phyloP scores from a whole-genome alignment of 2,113 vertebrate genomes.

The Bubo scandiacus region DNA sequence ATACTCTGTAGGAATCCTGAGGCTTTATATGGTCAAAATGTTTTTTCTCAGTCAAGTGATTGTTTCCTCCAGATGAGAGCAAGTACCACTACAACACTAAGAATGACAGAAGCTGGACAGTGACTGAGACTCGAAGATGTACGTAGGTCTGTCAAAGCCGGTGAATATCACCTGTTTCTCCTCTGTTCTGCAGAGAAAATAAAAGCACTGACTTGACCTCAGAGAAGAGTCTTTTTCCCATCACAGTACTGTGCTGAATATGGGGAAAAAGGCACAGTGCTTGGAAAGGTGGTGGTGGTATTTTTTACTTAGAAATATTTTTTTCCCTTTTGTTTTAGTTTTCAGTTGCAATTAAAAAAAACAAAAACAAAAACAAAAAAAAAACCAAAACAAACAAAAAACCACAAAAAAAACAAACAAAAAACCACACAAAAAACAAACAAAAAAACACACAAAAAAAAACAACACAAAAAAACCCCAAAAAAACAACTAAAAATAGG shows the following conservation, averaged over 20 bases:
- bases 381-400: too few relatives aligned
- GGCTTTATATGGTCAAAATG: not conserved
- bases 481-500: not conserved
- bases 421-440: too few relatives aligned
- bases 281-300: not conserved
- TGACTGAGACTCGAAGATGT: not conserved
- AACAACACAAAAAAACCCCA: too few relatives aligned
- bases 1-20: not conserved
- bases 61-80: not conserved
- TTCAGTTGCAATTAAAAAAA: not conserved
- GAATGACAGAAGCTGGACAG: not conserved
- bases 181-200: not conserved
- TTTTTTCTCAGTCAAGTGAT: not conserved
- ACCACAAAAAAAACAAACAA: too few relatives aligned
- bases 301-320: not conserved
- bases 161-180: not conserved
- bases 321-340: not conserved
- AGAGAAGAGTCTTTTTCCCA: not conserved
- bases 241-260: rapidly evolving
- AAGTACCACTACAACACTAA: rapidly evolving
- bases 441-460: too few relatives aligned
- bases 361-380: too few relatives aligned
- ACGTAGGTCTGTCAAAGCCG: not conserved
- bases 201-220: not conserved
- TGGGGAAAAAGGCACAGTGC: not conserved